Evolutionary conservation across 2,888 invertebrate genomes (phyloP).

Genomic region (Eupithecia dodoneata): DNA sequence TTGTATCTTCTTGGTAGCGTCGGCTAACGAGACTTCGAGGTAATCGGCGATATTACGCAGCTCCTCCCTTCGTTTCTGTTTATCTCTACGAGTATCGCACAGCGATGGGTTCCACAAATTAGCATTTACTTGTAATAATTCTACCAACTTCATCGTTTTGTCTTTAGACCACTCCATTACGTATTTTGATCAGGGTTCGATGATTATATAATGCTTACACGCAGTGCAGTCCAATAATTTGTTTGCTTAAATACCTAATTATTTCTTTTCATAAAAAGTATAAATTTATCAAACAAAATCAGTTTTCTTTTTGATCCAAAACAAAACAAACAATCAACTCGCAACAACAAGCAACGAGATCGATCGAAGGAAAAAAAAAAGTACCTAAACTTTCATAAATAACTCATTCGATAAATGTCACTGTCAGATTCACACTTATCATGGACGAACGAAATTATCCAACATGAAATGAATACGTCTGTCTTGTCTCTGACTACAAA

Average conservation of each 20-base stretch:
- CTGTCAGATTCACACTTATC: background rate
- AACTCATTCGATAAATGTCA: background rate
- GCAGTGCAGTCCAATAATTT: background rate
- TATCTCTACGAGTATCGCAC: conserved; percentile 73
- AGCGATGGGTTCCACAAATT: conserved; percentile 75
- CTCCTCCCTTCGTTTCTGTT: conserved; percentile 77
- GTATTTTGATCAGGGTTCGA: background rate
- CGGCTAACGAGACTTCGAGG: conserved; percentile 70
- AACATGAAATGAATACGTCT: background rate
- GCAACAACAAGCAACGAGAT: too few species aligned
- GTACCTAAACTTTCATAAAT: too few species aligned
- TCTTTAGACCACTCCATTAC: conserved; percentile 81
- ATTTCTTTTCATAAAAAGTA: too few species aligned
- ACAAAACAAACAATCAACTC: background rate
- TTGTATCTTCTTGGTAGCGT: conserved; percentile 85
- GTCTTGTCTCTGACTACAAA: background rate
- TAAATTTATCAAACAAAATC: background rate
- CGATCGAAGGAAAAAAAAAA: too few species aligned
- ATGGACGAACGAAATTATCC: background rate
- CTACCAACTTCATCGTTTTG: conserved; percentile 76
- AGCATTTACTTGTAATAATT: conserved; percentile 74
- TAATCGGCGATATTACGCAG: conserved; percentile 70
- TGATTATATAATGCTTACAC: background rate
- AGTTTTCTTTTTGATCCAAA: background rate
- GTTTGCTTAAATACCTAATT: background rate